Conservation (phyloP, 2,113 vertebrate genomes). For the Amazona guildingii region DNA sequence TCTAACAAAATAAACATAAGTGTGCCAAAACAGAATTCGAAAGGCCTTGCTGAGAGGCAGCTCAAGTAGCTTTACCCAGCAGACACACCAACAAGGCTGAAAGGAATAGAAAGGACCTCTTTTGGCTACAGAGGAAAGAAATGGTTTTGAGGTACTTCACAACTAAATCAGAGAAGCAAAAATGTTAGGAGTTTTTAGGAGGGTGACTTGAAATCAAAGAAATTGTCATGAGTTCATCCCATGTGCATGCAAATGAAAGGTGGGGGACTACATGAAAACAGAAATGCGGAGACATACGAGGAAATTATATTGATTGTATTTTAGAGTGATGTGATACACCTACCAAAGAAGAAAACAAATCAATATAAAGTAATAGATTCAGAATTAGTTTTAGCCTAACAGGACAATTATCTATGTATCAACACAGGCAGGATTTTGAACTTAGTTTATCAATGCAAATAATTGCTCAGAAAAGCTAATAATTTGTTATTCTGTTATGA, state of each 20-base stretch:
- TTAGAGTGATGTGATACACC: not conserved
- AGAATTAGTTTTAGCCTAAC: not conserved
- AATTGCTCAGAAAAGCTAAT: not conserved
- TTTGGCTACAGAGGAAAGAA: not conserved
- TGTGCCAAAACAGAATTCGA: not conserved
- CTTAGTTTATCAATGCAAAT: not conserved
- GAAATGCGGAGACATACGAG: not conserved
- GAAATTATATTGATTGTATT: not conserved
- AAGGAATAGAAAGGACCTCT: not conserved
- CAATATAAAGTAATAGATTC: not conserved
- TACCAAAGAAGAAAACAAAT: not conserved
- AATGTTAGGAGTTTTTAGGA: not conserved
- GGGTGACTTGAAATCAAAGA: not conserved
- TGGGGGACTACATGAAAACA: not conserved
- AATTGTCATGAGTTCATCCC: not conserved
- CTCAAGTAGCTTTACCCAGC: not conserved
- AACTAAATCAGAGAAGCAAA: not conserved
- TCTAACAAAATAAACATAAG: not conserved
- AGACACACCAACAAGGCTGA: not conserved
- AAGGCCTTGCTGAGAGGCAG: not conserved
- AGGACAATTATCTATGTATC: not conserved
- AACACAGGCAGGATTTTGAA: not conserved
- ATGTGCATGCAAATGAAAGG: not conserved
- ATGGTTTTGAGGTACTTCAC: not conserved
- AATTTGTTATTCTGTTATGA: not conserved